Evolutionary conservation across 2,797 vertebrate species (phyloP).

Genomic region (Sebastes matsubarae): DNA sequence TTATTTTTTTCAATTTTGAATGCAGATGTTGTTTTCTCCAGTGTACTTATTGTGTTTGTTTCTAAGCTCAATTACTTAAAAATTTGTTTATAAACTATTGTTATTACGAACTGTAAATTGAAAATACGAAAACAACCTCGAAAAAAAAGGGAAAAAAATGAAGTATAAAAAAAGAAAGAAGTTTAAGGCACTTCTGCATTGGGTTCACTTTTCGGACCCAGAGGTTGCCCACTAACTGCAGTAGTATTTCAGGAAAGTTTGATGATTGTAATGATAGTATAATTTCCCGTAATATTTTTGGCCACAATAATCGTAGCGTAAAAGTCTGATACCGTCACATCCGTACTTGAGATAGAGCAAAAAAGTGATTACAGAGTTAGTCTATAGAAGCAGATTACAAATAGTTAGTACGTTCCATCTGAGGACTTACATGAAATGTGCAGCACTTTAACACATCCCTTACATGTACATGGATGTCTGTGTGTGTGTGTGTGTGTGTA

Average conservation of each 20-base stretch:
- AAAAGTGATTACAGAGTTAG: not conserved
- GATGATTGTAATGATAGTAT: not conserved
- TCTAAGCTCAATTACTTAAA: no score
- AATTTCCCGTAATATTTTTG: not conserved
- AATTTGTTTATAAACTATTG: no score
- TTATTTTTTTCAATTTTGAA: no score
- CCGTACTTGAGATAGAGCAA: not conserved
- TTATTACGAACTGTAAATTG: no score
- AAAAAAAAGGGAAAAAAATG: no score
- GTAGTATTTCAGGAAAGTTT: not conserved
- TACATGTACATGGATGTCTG: slow-evolving; percentile 10
- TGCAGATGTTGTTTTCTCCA: no score
- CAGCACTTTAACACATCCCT: not conserved
- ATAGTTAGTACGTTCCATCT: not conserved
- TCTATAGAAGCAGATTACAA: not conserved
- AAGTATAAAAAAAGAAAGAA: no score
- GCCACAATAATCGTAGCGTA: not conserved
- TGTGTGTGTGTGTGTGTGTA: slow-evolving; percentile 5
- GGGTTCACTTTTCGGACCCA: no score
- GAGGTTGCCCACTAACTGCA: not conserved
- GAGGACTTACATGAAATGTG: not conserved
- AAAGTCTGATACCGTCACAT: not conserved
- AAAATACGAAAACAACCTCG: fast-evolving
- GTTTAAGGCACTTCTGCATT: no score
- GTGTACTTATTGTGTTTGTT: no score